Conservation (phyloP, 2,113 vertebrate species). For the Salminus brasiliensis region DNA sequence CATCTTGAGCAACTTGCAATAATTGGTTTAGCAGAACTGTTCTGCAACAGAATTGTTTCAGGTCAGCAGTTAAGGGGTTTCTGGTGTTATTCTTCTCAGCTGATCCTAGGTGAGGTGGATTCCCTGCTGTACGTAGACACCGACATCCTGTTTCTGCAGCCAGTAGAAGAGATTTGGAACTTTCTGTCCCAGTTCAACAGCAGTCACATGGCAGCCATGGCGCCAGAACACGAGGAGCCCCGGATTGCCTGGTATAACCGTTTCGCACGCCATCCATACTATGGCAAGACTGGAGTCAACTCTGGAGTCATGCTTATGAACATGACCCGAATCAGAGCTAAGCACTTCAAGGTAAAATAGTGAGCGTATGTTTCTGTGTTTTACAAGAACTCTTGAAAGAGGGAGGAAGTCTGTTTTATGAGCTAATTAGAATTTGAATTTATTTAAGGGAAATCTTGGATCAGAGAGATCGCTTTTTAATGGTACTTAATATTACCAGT, state of each 20-base stretch:
- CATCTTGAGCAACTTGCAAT: background rate
- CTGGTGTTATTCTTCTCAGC: constrained; percentile 66
- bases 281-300: constrained; percentile 91
- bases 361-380: background rate
- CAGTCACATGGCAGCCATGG: constrained; percentile 92
- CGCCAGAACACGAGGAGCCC: constrained; percentile 93
- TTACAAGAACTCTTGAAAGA: no score
- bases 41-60: background rate
- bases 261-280: constrained; percentile 94
- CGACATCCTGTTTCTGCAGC: constrained; percentile 91
- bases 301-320: constrained; percentile 99
- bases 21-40: background rate
- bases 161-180: constrained; percentile 92
- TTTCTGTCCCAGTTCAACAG: constrained; percentile 86
- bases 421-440: no score
- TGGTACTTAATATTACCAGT: constrained; percentile 30
- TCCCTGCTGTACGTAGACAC: constrained; percentile 94
- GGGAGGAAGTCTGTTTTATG: background rate
- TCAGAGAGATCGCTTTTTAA: background rate
- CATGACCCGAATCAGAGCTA: constrained; percentile 92
- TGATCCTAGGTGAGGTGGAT: constrained; percentile 92
- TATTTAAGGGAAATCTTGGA: background rate
- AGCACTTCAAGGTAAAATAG: constrained; percentile 83
- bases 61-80: background rate
- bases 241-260: constrained; percentile 98